Base-by-base conservation (phyloP, 1,140 invertebrate genomes). In the Polypedilum pembai region DNA sequence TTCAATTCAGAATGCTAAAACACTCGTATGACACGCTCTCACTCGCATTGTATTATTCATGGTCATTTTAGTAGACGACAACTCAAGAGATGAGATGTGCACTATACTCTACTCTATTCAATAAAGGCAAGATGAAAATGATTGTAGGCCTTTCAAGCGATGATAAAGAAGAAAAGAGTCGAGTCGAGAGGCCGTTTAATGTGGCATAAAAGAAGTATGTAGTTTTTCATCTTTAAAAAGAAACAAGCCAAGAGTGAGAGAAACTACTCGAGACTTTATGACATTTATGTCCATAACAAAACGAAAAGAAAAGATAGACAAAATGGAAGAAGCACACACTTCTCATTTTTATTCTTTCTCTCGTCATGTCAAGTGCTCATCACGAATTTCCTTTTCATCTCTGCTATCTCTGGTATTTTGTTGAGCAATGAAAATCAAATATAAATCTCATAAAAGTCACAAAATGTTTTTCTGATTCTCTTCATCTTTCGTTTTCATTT, bases 361-460 rank as follows among this genome's bases (percentile, higher is more conserved):
- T 56, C 45, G 15, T 56, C 45, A 56, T 56, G 45, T 56, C 45
- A 56, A 56, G 45, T n/a, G 12, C 45, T 12, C 45, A n/a, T 56
- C 45, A 56, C 45, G 45, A n/a, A 12, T n/a, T 15, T 45, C 41
- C 15, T 45, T 8, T 45, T 56, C 45, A 12, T 15, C 41, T 56
- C 3, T 56, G 8, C 45, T 56, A 15, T 56, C n/a, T 56, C 3
- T 56, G 45, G 45, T 56, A 56, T 56, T 56, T 56, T 56, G 45
- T 56, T n/a, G 7, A 56, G 45, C 45, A 56, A 56, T 56, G 45
- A 56, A 56, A 56, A 56, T 56, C 45, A 56, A 56, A 56, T 56
- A 56, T 56, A 56, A 56, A 56, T 56, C 45, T 56, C 45, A 56
- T 56, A 56, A 56, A 56, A 56, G 45, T 56, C 41, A 45, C 41